phyloP scores from a whole-genome alignment of 2,797 vertebrate species.

The Podargus strigoides region DNA sequence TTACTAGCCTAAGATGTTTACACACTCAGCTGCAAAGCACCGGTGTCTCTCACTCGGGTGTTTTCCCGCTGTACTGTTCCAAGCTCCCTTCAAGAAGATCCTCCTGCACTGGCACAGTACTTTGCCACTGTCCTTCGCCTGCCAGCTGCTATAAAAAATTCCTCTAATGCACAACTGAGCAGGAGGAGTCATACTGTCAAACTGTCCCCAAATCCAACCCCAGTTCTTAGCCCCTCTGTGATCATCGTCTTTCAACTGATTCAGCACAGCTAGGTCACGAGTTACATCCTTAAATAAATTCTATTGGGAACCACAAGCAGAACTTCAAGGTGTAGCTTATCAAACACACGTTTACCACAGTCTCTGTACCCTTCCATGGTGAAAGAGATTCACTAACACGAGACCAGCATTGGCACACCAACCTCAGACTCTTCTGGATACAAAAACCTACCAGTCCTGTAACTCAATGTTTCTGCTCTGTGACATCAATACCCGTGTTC shows the following conservation, averaged over 20 bases:
- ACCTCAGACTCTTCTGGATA: neutral
- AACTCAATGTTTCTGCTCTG: neutral
- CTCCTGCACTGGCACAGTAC: neutral
- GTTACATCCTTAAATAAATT: neutral
- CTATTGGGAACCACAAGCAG: neutral
- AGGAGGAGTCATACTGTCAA: neutral
- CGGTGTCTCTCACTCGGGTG: accelerated
- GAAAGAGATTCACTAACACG: neutral
- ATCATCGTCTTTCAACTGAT: neutral
- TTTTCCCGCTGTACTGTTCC: neutral
- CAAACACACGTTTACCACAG: neutral
- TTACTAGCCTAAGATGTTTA: neutral
- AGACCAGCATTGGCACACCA: accelerated
- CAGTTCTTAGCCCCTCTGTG: neutral
- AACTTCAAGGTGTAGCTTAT: neutral
- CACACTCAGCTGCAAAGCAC: neutral
- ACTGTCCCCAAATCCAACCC: neutral
- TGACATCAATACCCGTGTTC: neutral
- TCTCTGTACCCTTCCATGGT: neutral
- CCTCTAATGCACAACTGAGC: neutral
- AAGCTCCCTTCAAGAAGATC: neutral
- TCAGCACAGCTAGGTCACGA: neutral
- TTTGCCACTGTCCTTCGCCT: neutral
- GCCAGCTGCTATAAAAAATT: neutral
- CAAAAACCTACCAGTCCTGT: neutral